Percentiles rank a stretch among this genome's conserved stretches.
Evolutionary conservation across 2,113 vertebrate genomes (phyloP).

Genomic region (Azemiops feae): DNA sequence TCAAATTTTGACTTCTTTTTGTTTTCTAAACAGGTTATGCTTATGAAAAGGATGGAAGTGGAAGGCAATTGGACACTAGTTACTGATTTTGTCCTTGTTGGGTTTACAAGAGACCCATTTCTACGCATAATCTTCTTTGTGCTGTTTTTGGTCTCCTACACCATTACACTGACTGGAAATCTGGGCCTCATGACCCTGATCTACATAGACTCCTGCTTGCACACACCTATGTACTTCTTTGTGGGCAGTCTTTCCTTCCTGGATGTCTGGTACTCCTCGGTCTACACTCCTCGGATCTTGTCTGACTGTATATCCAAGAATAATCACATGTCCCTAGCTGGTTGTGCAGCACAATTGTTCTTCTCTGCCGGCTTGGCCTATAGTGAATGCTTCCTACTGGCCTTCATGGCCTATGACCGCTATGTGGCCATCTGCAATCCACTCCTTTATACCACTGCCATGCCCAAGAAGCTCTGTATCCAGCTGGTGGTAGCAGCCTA

Average conservation of each 20-base stretch:
- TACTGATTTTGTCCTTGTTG: neutral
- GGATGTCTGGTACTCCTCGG: conserved; percentile 53
- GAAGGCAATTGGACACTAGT: neutral
- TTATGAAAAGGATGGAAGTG: neutral
- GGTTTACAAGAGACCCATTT: neutral
- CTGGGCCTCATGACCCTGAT: neutral
- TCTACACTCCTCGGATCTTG: conserved; percentile 52
- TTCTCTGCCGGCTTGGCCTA: conserved; percentile 45
- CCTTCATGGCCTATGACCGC: conserved; percentile 48
- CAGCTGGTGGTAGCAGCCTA: conserved; percentile 41
- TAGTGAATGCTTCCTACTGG: conserved; percentile 52
- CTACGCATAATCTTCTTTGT: neutral
- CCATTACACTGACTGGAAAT: neutral
- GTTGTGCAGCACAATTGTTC: conserved; percentile 51
- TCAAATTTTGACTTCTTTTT: neutral
- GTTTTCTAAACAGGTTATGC: neutral
- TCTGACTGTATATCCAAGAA: conserved; percentile 43
- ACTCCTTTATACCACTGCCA: conserved; percentile 48
- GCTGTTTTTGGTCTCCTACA: neutral
- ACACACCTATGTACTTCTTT: neutral
- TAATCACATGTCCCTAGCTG: conserved; percentile 49
- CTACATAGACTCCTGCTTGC: neutral
- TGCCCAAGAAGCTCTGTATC: conserved; percentile 37
- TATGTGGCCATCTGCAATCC: conserved; percentile 48
- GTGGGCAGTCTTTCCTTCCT: conserved; percentile 19